These are phyloP conservation scores for Taurulus bubalis DNA, from an alignment of 2,113 vertebrate species.

Conservation along the genomic window DNA sequence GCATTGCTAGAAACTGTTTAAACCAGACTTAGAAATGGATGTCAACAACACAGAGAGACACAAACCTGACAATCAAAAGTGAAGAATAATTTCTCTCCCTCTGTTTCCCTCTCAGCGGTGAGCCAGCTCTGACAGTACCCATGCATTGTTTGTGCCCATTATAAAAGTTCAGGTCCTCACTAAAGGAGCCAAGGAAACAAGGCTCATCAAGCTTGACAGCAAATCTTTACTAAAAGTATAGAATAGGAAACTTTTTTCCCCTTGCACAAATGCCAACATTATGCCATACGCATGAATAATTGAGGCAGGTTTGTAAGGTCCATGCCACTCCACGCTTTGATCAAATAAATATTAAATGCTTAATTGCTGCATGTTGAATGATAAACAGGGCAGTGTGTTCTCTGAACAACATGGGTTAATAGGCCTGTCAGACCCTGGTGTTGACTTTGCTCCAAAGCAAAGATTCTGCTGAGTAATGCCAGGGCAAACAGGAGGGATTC, in stretches of 20 bases:
- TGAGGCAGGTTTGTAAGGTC: constrained; percentile 32
- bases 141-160: constrained; percentile 61
- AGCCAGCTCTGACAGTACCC: constrained; percentile 31
- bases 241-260: constrained; percentile 61
- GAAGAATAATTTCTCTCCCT: constrained; percentile 31
- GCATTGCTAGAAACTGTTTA: neutral
- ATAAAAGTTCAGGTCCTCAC: constrained; percentile 60
- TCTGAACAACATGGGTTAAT: constrained; percentile 64
- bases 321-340: constrained; percentile 54
- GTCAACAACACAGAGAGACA: constrained; percentile 18
- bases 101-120: constrained; percentile 30
- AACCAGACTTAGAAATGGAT: neutral
- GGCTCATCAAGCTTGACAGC: constrained; percentile 71
- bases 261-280: constrained; percentile 69
- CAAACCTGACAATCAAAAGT: constrained; percentile 52
- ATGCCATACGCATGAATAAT: constrained; percentile 63
- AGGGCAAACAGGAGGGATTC: constrained; percentile 32
- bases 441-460: constrained; percentile 53
- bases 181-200: constrained; percentile 51
- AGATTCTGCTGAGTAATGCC: constrained; percentile 53
- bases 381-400: constrained; percentile 54
- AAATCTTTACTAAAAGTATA: constrained; percentile 85
- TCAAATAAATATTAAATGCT: constrained; percentile 71
- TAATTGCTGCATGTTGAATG: constrained; percentile 64
- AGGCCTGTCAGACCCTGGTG: constrained; percentile 35